Conservation (phyloP, 2,888 invertebrate genomes). For the Lasioglossum morio region DNA sequence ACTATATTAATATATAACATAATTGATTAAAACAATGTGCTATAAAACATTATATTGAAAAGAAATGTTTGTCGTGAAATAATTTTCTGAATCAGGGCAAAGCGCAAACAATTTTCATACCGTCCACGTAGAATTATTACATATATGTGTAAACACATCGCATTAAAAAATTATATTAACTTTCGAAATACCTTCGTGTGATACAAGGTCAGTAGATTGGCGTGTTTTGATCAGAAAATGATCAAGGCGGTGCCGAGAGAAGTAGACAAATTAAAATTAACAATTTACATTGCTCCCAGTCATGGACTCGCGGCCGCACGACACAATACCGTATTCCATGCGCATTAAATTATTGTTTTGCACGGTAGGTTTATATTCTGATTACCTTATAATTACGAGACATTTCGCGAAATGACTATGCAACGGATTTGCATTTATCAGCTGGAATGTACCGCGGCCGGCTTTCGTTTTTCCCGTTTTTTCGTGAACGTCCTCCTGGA, state of each 20-base stretch:
- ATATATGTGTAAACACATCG: neutral
- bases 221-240: neutral
- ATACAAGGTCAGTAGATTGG: neutral
- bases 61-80: neutral
- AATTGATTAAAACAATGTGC: neutral
- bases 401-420: slow-evolving; percentile 48
- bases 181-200: no score
- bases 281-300: slow-evolving; percentile 46
- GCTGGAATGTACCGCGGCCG: slow-evolving; percentile 32
- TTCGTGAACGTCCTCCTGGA: slow-evolving; percentile 18
- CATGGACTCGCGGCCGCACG: slow-evolving; percentile 26
- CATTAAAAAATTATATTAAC: neutral
- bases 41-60: neutral
- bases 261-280: slow-evolving; percentile 50
- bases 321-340: slow-evolving; percentile 44
- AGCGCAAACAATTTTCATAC: neutral
- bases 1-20: neutral
- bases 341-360: slow-evolving; percentile 69
- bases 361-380: slow-evolving; percentile 62
- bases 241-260: neutral
- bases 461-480: slow-evolving; percentile 5
- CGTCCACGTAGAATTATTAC: neutral
- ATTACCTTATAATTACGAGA: slow-evolving; percentile 66
- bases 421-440: slow-evolving; percentile 60
- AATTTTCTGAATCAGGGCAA: neutral